Conservation (phyloP, 92 coral and sea anemone genomes). For the Palythoa grandis region DNA sequence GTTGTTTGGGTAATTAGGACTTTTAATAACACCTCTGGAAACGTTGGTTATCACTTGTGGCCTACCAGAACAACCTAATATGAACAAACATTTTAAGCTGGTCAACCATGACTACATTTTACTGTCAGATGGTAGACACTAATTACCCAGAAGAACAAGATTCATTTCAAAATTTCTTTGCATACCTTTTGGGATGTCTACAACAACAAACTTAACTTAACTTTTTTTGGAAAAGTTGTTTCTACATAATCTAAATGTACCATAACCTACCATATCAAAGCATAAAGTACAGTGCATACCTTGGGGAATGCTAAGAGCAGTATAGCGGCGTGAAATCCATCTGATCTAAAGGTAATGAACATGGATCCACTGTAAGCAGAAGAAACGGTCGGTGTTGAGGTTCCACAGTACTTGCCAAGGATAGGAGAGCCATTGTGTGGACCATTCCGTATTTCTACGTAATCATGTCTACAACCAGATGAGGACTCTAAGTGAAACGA, state of each 20-base stretch:
- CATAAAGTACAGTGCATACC: background rate
- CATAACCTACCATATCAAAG: background rate
- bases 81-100: too few species aligned
- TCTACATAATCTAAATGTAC: background rate
- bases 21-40: constrained; percentile 7
- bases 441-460: constrained; percentile 31
- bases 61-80: background rate
- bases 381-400: background rate
- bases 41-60: background rate
- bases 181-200: background rate
- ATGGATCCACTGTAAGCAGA: constrained; percentile 15
- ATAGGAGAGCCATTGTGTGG: background rate
- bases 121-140: too few species aligned
- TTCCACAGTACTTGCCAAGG: constrained; percentile 37
- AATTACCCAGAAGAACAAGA: too few species aligned
- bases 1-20: constrained; percentile 7
- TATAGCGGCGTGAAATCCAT: constrained; percentile 2
- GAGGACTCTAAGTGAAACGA: constrained; percentile 42
- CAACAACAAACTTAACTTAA: background rate
- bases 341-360: constrained; percentile 2
- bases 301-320: background rate
- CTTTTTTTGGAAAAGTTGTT: too few species aligned
- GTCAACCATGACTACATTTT: too few species aligned
- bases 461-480: constrained; percentile 2
- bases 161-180: too few species aligned